Percentiles rank a stretch among this genome's conserved stretches.
These are phyloP conservation scores for Montipora sp. DNA, from an alignment of 64 coral and sea anemone species.

Conservation along the genomic window DNA sequence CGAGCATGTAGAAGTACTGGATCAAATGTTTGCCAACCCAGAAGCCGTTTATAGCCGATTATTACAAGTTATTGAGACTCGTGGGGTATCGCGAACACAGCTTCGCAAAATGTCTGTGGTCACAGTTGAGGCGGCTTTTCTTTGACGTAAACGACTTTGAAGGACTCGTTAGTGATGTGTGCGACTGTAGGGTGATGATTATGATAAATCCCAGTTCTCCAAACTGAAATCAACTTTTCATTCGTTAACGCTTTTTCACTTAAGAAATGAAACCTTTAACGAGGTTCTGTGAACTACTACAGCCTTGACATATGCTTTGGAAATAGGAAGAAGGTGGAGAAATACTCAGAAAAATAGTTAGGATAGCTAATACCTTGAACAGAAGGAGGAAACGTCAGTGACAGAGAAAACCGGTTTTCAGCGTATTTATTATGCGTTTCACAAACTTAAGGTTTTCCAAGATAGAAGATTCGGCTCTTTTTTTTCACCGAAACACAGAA, in stretches of 20 bases:
- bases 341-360: neutral
- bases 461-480: neutral
- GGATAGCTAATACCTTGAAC: neutral
- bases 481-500: neutral
- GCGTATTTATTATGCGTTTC: neutral
- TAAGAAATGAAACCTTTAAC: too few relatives aligned
- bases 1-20: neutral
- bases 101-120: neutral
- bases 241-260: neutral
- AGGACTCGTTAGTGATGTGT: constrained; percentile 32
- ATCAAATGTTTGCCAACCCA: neutral
- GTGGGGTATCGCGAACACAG: neutral
- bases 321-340: neutral
- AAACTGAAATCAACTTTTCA: neutral
- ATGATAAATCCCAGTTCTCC: constrained; percentile 13
- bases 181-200: neutral
- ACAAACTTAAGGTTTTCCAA: neutral
- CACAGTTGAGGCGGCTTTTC: constrained; percentile 14
- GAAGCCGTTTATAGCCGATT: constrained; percentile 12
- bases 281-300: too few relatives aligned
- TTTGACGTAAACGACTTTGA: constrained; percentile 18
- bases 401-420: neutral
- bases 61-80: constrained; percentile 14
- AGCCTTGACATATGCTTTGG: too few relatives aligned
- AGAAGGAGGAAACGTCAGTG: neutral